Base-by-base conservation (phyloP, 2,797 vertebrate genomes). In the Darevskia mixta region DNA sequence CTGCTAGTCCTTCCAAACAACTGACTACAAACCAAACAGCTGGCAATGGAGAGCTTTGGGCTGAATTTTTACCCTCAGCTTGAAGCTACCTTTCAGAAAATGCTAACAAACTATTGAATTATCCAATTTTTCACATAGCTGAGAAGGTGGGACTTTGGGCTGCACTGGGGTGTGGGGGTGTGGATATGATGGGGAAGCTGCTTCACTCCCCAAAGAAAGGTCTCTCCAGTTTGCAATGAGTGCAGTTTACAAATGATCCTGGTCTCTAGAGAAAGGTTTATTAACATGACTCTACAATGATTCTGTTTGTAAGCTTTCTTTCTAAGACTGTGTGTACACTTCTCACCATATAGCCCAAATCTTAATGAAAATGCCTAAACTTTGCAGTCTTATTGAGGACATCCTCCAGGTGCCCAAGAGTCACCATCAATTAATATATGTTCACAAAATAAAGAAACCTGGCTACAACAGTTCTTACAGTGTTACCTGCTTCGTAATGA, bases 401-500 rank as follows among this genome's bases (percentile, higher is more conserved):
- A 71, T 32, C n/a, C 13, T 10, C 55, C 58, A 49, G 49, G 17
- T 41, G 5, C 55, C 13, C 79, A 25, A 89, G 11, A 81, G 38
- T 18, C 73, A 43, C 35, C 17, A 77, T 10, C 11, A 78, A 86
- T 35, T 58, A 6, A 23, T 41, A 41, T 83, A 72, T 41, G 43
- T 87, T 87, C 61, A 76, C 11, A 58, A 25, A 84, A 90, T 81
- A 87, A 89, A 87, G 23, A 55, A 69, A 25, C 4, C 15, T 78
- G 25, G 29, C 23, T 38, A 76, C 38, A 41, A 38, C 29, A 61
- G 77, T 11, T 8, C 20, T 49, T 83, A 20, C 20, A 58, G 25
- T 11, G 1, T 7, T 71, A 17, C 72, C 32, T 82, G 17, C 49
- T 78, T 72, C 79, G 73, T 78, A 45, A 6, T 69, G 32, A 87